A percentile compares a stretch with the other conserved stretches of the same genome.
Conservation (phyloP, 1,140 invertebrate genomes). For the Nymphalis io region DNA sequence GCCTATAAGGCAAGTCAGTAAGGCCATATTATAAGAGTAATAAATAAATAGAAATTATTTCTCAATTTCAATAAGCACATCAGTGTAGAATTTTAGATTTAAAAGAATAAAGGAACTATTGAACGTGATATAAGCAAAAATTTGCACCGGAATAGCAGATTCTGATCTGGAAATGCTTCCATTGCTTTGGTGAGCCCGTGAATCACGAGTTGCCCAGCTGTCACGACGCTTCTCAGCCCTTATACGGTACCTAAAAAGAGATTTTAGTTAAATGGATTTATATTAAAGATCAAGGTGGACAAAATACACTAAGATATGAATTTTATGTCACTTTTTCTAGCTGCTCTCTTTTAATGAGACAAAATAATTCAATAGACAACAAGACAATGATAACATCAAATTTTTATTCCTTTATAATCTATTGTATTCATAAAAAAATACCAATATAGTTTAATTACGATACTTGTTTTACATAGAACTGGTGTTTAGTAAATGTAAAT, state of each 20-base stretch:
- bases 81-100: too few species aligned
- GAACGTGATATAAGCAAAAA: not conserved
- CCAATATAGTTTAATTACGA: too few species aligned
- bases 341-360: too few species aligned
- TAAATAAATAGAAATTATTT: too few species aligned
- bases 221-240: conserved; percentile 81
- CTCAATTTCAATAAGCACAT: too few species aligned
- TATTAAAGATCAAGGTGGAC: not conserved
- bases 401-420: too few species aligned
- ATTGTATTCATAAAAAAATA: too few species aligned
- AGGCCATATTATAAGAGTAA: not conserved
- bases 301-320: too few species aligned
- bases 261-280: not conserved
- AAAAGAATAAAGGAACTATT: too few species aligned
- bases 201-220: conserved; percentile 74
- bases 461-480: not conserved
- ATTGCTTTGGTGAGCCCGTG: conserved; percentile 52
- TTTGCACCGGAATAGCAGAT: conserved; percentile 71
- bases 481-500: not conserved
- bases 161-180: conserved; percentile 68
- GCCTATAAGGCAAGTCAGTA: conserved; percentile 48
- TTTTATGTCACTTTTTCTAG: too few species aligned
- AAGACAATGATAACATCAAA: too few species aligned
- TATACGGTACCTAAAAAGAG: conserved; percentile 65
- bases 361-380: too few species aligned